These are phyloP conservation scores for Anoplolepis gracilipes DNA, from an alignment of 1,140 invertebrate species.

Conservation along the genomic window DNA sequence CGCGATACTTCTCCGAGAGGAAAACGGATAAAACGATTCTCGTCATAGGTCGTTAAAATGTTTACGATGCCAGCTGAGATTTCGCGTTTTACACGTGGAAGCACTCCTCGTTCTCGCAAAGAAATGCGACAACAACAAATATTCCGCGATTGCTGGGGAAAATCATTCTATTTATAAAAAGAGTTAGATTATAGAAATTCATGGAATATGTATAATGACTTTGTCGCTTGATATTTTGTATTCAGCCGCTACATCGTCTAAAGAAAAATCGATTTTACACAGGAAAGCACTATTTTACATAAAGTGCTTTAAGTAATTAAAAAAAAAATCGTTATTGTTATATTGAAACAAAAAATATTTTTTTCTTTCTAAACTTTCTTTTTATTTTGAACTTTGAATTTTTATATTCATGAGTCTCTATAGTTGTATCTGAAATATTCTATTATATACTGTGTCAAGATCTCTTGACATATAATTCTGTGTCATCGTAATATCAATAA, in stretches of 20 bases:
- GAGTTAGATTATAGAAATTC: neutral
- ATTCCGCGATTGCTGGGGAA: neutral
- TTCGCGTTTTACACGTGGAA: conserved; percentile 6
- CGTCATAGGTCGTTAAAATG: conserved; percentile 50
- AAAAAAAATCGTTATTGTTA: neutral
- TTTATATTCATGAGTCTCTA: neutral
- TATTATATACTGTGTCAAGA: neutral
- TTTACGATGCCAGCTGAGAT: conserved; percentile 48
- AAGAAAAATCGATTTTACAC: neutral
- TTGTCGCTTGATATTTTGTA: neutral
- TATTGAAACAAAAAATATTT: no score
- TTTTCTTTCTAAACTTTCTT: no score
- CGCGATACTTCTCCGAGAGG: neutral
- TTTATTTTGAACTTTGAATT: neutral
- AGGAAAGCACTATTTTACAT: neutral
- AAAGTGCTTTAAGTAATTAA: no score
- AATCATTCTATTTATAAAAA: neutral
- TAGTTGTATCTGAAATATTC: neutral
- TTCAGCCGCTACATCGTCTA: neutral
- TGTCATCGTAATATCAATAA: no score
- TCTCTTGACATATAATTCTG: neutral
- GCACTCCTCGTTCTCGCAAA: neutral
- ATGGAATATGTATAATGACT: neutral
- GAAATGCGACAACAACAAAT: neutral
- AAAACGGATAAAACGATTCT: conserved; percentile 26